A percentile compares a stretch with the other conserved stretches of the same genome.
phyloP scores from a whole-genome alignment of 2,113 vertebrate species.

The Zingel zingel region DNA sequence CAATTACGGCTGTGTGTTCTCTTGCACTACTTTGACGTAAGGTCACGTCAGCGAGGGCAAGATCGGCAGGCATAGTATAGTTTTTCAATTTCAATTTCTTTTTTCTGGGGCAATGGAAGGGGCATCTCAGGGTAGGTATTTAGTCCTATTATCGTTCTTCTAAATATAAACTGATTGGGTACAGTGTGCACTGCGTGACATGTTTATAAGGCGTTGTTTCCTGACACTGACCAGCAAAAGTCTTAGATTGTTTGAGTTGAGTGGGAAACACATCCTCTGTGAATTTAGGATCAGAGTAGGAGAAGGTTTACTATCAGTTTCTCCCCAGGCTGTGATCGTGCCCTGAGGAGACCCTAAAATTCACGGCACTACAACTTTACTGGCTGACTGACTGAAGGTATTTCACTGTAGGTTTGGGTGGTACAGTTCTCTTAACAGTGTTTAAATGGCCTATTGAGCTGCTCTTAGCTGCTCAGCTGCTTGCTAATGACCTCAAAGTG shows the following conservation, averaged over 20 bases:
- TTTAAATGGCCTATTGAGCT: constrained; percentile 67
- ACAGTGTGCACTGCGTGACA: not conserved
- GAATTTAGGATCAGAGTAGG: constrained; percentile 8
- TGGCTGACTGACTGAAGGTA: constrained; percentile 37
- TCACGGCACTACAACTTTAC: constrained; percentile 24
- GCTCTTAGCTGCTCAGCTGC: constrained; percentile 53
- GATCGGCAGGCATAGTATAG: constrained; percentile 1
- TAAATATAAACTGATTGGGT: not conserved
- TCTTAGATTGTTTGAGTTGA: constrained; percentile 4
- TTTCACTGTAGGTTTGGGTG: constrained; percentile 56
- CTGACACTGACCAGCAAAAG: not conserved
- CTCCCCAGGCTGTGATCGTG: constrained; percentile 4
- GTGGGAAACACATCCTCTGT: not conserved
- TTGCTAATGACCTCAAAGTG: constrained; percentile 61
- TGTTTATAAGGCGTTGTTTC: constrained; percentile 8
- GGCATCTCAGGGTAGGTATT: not conserved
- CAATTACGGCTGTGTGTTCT: constrained; percentile 43
- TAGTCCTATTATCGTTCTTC: not conserved
- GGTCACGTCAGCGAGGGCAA: constrained; percentile 33
- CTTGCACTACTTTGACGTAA: constrained; percentile 28
- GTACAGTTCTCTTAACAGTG: constrained; percentile 53
- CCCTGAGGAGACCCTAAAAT: constrained; percentile 35
- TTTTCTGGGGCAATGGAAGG: not conserved
- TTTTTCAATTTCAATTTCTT: constrained; percentile 9
- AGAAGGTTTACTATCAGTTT: constrained; percentile 6